Conservation (phyloP, 2,113 vertebrate genomes). For the Alaudala cheleensis region DNA sequence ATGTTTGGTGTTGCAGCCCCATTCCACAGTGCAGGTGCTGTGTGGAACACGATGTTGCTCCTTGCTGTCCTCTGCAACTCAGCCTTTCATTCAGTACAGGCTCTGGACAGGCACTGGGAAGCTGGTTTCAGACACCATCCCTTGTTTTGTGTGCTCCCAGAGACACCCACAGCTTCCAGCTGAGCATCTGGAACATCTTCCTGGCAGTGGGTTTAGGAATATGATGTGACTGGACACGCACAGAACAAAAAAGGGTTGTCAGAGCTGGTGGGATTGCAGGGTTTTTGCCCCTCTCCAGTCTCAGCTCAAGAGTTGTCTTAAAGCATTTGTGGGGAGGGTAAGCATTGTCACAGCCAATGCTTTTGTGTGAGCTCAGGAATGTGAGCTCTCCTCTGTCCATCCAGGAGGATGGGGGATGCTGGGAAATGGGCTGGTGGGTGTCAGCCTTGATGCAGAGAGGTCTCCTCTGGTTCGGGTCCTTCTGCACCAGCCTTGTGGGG, state of each 20-base stretch:
- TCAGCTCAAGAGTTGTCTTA: neutral
- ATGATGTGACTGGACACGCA: rapidly evolving
- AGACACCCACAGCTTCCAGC: neutral
- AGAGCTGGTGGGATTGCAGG: neutral
- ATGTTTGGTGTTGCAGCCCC: neutral
- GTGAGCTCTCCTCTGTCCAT: rapidly evolving
- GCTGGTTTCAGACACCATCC: neutral
- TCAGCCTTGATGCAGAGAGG: neutral
- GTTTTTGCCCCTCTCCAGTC: neutral
- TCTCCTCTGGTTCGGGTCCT: neutral
- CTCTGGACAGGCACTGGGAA: neutral
- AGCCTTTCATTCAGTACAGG: neutral
- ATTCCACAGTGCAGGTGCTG: neutral
- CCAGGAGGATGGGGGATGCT: neutral
- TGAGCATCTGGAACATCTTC: neutral
- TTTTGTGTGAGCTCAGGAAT: neutral
- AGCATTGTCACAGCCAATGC: neutral
- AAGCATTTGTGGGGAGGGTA: neutral
- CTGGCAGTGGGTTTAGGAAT: neutral
- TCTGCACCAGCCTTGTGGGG: neutral
- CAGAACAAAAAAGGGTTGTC: neutral
- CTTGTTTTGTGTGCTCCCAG: rapidly evolving
- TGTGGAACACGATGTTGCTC: neutral
- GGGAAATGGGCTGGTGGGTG: neutral
- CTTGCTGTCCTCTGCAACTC: rapidly evolving